Conservation (phyloP, 2,797 vertebrate species). For the Chelmon rostratus region DNA sequence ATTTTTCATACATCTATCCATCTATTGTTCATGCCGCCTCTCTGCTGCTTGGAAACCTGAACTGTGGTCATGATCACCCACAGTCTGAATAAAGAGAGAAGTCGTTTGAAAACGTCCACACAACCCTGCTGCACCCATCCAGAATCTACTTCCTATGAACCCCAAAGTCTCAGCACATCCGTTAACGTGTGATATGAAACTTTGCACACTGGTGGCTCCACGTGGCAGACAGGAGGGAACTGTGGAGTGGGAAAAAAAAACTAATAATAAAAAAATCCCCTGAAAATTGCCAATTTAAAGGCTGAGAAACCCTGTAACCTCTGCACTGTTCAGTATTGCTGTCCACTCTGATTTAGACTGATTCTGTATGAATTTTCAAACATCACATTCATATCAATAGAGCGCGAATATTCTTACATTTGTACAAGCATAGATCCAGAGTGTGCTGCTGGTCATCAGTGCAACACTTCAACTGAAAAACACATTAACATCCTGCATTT, state of each 20-base stretch:
- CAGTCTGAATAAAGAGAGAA: neutral
- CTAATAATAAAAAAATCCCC: neutral
- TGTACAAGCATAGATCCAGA: neutral
- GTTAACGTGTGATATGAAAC: neutral
- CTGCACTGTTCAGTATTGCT: neutral
- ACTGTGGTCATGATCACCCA: neutral
- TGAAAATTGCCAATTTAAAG: neutral
- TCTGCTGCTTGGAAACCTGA: neutral
- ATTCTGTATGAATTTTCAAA: neutral
- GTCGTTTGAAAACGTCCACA: neutral
- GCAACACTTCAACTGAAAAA: slow-evolving; percentile 17
- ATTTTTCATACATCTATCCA: neutral
- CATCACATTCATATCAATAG: slow-evolving; percentile 1
- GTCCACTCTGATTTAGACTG: neutral
- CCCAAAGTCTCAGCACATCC: neutral
- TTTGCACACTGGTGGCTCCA: neutral
- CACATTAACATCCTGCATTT: slow-evolving; percentile 17
- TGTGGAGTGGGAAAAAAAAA: neutral
- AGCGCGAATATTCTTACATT: neutral
- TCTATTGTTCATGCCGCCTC: neutral
- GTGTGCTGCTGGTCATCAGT: neutral
- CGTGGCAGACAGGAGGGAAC: neutral
- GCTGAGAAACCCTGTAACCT: neutral
- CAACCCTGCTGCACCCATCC: neutral
- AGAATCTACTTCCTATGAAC: neutral